A percentile compares a stretch with the other conserved stretches of the same genome.
These are phyloP conservation scores for Galerucella calmariensis DNA, from an alignment of 2,888 invertebrate species.

Conservation along the genomic window DNA sequence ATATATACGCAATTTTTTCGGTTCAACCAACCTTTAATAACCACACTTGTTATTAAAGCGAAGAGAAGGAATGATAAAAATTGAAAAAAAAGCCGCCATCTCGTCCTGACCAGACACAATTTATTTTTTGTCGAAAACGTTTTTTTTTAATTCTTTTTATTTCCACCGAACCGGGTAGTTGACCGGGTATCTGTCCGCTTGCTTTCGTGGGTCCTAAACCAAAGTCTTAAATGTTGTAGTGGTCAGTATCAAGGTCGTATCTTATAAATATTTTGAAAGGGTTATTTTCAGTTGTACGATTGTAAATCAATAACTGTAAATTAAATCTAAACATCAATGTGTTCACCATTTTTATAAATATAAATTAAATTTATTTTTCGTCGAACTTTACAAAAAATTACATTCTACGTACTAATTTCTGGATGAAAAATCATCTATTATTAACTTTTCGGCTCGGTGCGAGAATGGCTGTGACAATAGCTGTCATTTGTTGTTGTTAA, in stretches of 20 bases:
- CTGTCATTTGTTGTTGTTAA: no score
- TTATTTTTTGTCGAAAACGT: slow-evolving; percentile 53
- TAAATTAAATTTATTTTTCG: no score
- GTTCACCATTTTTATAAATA: no score
- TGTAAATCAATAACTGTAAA: neutral
- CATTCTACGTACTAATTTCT: no score
- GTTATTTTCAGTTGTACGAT: slow-evolving; percentile 4
- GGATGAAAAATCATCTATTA: no score
- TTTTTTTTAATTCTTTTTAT: slow-evolving; percentile 51
- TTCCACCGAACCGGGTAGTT: slow-evolving; percentile 55
- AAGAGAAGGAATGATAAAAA: slow-evolving; percentile 35
- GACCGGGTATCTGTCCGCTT: slow-evolving; percentile 53
- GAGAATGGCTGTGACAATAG: neutral
- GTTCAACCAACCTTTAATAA: slow-evolving; percentile 28
- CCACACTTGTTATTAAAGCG: slow-evolving; percentile 14
- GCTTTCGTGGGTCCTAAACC: slow-evolving; percentile 60
- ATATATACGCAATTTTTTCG: slow-evolving; percentile 12
- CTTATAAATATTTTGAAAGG: slow-evolving; percentile 15
- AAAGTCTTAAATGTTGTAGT: slow-evolving; percentile 63
- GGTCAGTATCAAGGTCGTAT: slow-evolving; percentile 57
- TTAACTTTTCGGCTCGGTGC: no score
- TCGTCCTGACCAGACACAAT: slow-evolving; percentile 64
- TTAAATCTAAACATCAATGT: neutral
- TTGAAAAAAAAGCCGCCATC: slow-evolving; percentile 36
- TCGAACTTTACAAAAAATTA: no score